These are phyloP conservation scores for Tiphia femorata DNA, from an alignment of 2,888 invertebrate genomes.

Conservation along the genomic window DNA sequence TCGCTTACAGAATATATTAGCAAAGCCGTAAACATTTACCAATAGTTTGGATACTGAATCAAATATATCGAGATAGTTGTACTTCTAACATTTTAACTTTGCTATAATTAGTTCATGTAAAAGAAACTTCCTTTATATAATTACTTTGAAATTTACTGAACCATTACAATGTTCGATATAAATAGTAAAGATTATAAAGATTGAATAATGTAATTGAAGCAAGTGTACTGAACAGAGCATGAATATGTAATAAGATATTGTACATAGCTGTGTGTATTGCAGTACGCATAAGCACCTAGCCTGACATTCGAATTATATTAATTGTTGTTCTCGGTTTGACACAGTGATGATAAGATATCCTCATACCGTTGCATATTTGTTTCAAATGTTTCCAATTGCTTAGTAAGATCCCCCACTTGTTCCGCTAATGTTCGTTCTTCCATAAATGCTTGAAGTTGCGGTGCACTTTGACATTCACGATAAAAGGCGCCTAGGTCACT, in stretches of 20 bases:
- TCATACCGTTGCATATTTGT: slow-evolving; percentile 83
- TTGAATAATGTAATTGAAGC: background rate
- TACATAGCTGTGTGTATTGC: background rate
- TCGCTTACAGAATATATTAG: background rate
- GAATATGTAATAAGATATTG: slow-evolving; percentile 15
- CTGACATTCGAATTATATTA: slow-evolving; percentile 17
- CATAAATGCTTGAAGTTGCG: slow-evolving; percentile 71
- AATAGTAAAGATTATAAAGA: background rate
- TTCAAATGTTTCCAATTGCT: slow-evolving; percentile 82
- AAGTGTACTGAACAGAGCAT: background rate
- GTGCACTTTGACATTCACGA: slow-evolving; percentile 83
- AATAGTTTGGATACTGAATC: slow-evolving; percentile 4
- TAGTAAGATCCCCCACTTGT: slow-evolving; percentile 76
- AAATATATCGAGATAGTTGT: slow-evolving; percentile 12
- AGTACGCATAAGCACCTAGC: background rate
- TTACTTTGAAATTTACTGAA: no score
- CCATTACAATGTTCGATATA: background rate
- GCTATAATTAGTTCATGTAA: slow-evolving; percentile 2
- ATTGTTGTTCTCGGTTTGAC: slow-evolving; percentile 76
- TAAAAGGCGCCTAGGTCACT: slow-evolving; percentile 85
- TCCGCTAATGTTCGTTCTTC: slow-evolving; percentile 71
- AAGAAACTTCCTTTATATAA: no score
- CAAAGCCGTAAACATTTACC: slow-evolving; percentile 13
- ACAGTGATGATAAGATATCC: slow-evolving; percentile 80
- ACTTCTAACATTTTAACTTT: slow-evolving; percentile 11